Evolutionary conservation across 1,140 invertebrate genomes (phyloP), one percentile per base, ranked within the genome.

Genomic region (Aphelenchoides fujianensis): DNA sequence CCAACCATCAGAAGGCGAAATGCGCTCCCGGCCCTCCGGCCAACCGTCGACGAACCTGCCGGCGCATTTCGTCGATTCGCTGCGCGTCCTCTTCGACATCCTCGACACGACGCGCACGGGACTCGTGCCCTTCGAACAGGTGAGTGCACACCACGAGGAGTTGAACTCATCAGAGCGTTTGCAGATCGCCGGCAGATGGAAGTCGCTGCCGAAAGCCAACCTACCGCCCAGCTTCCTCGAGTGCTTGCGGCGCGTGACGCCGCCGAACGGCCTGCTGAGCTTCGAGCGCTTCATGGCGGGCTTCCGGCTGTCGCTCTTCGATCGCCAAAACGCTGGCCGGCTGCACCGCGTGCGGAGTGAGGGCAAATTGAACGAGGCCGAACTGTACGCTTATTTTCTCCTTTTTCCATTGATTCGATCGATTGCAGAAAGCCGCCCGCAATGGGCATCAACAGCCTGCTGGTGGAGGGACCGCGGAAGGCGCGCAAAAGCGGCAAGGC

Each of bases 231-330:
- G 84, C 12, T 85, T 86, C 32, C 75, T 86, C 19, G 84, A 85
- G 30, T 83, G 79, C 35, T 71, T 86, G n/a, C 72, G 81, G 34
- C 85, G 82, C 73, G 84, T 86, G 5, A 82, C 84, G 1, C 85
- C 86, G 12, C 70, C 78, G 35, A 84, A 83, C 75, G 85, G 85
- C 23, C 77, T 80, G n/a, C 77, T 86, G 0, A 85, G 68, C 52
- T 86, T 86, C 70, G 85, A 86, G 23, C 71, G 79, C 52, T 86
- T 86, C 78, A 81, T 86, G 0, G 69, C 85, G 23, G 86, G 85
- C 32, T 70, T 86, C 30, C 85, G 85, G 68, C 53, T 85, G 3
- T 81, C 85, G 1, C 68, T 86, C 16, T 63, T 61, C 30, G 59
- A 79, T 12, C 37, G 71, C 9, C 30, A 72, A n/a, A 12, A 7